phyloP scores from a whole-genome alignment of 2,113 vertebrate genomes.

The Gallinago paraguaiae region DNA sequence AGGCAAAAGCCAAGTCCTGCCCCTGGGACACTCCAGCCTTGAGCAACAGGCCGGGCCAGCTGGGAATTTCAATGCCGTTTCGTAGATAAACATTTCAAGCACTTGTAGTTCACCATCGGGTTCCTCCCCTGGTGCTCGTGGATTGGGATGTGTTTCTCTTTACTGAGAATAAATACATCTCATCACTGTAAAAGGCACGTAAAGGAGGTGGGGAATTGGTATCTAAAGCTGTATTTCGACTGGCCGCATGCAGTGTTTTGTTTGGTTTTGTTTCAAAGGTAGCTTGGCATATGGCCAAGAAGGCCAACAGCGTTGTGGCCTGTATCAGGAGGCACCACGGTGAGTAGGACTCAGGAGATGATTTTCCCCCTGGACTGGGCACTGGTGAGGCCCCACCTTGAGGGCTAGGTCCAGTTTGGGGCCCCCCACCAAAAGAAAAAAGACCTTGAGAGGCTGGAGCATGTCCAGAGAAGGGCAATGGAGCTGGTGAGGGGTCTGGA shows the following conservation, averaged over 20 bases:
- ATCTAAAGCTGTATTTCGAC: not conserved
- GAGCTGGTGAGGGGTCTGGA: too few relatives aligned
- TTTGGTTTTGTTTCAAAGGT: not conserved
- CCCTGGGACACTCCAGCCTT: not conserved
- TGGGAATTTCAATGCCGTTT: not conserved
- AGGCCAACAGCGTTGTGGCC: too few relatives aligned
- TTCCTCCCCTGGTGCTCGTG: not conserved
- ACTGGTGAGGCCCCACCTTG: too few relatives aligned
- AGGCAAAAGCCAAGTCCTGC: not conserved
- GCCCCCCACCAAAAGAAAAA: too few relatives aligned
- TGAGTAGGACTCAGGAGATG: too few relatives aligned
- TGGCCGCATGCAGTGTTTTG: rapidly evolving
- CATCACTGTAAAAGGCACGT: not conserved
- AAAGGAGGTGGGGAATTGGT: not conserved
- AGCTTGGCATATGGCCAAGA: not conserved
- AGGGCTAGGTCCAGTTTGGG: too few relatives aligned
- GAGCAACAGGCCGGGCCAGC: not conserved
- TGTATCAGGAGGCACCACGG: too few relatives aligned
- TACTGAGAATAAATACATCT: not conserved
- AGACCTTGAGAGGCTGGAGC: too few relatives aligned
- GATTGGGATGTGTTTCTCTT: not conserved
- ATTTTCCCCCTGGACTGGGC: too few relatives aligned
- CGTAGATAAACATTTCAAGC: not conserved
- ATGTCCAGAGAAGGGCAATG: too few relatives aligned
- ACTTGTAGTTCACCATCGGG: not conserved